Evolutionary conservation across 2,888 invertebrate genomes (phyloP).

Genomic region (Scaeva pyrastri): DNA sequence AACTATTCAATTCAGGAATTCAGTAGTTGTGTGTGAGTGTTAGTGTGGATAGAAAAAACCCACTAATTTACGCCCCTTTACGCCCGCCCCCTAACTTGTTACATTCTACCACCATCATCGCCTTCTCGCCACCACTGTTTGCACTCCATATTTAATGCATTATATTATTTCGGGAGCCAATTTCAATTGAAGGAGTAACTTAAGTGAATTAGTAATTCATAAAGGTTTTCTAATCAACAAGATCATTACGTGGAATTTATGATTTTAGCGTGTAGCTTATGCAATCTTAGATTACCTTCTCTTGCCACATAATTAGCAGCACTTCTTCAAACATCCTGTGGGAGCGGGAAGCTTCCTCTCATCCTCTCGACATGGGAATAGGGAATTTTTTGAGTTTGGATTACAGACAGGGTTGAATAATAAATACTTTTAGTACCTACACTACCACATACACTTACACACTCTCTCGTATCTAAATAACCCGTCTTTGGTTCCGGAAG

Average conservation of each 20-base stretch:
- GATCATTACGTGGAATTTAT: constrained; percentile 44
- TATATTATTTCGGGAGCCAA: constrained; percentile 13
- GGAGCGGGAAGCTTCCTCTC: no score
- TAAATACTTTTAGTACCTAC: not conserved
- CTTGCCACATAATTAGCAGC: constrained; percentile 16
- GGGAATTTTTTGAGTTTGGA: not conserved
- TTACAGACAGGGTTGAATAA: constrained; percentile 19
- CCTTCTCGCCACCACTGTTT: no score
- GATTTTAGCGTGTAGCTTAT: not conserved
- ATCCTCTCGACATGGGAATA: no score
- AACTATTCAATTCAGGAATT: constrained; percentile 28
- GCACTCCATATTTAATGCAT: constrained; percentile 24
- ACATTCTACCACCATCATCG: not conserved
- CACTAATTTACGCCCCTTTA: constrained; percentile 12
- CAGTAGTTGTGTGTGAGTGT: constrained; percentile 17
- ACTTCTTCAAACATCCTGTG: constrained; percentile 12
- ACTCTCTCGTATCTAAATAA: no score
- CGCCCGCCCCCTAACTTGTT: constrained; percentile 6
- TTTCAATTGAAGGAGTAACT: constrained; percentile 27
- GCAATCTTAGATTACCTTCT: constrained; percentile 2
- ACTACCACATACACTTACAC: no score
- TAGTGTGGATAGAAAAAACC: not conserved
- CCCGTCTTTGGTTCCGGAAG: not conserved
- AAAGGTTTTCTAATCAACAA: constrained; percentile 40
- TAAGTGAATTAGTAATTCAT: constrained; percentile 14